Conservation (phyloP, 2,888 invertebrate species). For the Tortrix viridana region DNA sequence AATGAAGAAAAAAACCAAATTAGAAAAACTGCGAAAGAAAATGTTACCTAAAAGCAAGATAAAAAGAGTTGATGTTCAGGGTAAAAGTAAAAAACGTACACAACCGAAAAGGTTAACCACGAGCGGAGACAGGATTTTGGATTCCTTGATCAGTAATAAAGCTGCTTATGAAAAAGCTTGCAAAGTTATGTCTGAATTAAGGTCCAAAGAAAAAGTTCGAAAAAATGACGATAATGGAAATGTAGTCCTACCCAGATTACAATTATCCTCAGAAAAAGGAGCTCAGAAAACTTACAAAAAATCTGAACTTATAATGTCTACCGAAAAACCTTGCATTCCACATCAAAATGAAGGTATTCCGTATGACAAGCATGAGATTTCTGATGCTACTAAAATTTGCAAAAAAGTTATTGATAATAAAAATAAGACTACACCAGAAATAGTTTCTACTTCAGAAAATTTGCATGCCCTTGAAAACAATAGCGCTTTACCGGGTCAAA, state of each 20-base stretch:
- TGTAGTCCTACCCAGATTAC: background rate
- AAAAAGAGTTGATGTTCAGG: slow-evolving; percentile 42
- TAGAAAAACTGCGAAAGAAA: slow-evolving; percentile 60
- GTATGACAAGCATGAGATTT: background rate
- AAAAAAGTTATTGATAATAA: background rate
- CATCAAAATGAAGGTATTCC: background rate
- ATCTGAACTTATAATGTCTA: background rate
- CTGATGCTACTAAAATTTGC: background rate
- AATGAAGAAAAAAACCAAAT: slow-evolving; percentile 55
- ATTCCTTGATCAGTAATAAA: slow-evolving; percentile 55
- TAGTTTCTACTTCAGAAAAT: background rate
- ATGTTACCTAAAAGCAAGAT: slow-evolving; percentile 66
- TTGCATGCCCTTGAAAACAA: background rate
- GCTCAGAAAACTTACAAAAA: slow-evolving; percentile 7
- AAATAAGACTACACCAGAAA: background rate
- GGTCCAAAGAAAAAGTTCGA: slow-evolving; percentile 48
- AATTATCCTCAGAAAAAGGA: slow-evolving; percentile 2
- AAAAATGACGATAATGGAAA: slow-evolving; percentile 39
- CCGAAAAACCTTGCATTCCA: background rate
- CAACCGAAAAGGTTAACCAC: slow-evolving; percentile 45
- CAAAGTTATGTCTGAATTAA: slow-evolving; percentile 63
- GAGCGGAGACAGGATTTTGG: slow-evolving; percentile 40
- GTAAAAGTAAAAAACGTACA: slow-evolving; percentile 42
- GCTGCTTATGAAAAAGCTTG: slow-evolving; percentile 66
- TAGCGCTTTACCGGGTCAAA: slow-evolving; percentile 21